Base-by-base conservation (phyloP, 2,888 invertebrate genomes). In the Drosophila colorata region DNA sequence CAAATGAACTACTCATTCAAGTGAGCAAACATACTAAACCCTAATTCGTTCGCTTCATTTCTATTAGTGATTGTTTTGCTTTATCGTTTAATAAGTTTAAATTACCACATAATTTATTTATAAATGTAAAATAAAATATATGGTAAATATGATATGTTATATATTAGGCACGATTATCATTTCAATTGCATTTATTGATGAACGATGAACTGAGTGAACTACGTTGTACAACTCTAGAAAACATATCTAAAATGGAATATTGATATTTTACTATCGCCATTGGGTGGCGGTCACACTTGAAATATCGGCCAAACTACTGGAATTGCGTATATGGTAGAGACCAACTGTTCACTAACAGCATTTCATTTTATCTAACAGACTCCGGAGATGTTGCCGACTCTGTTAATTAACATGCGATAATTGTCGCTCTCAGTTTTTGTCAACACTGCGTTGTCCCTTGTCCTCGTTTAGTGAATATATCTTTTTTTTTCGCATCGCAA, bases 361-460 rank as follows among this genome's bases (percentile, higher is more conserved):
- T 20, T 11, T 41, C 8, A 61, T 59, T 43, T 43, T 7, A 35
- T 28, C 33, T 7, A 49, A 67, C 53, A 40, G 25, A 28, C 23
- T 28, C 28, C 18, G 3, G 16, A 16, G 9, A 14, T 20, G 41
- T 43, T 63, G 20, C n/a, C 13, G 3, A 11, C n/a, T 20, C 65
- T 73, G 78, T 72, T 77, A 72, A 46, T 35, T 64, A 77, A 73
- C 74, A 71, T 71, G 18, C 14, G 23, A 40, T 23, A 41, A 77
- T 55, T 77, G 52, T 78, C 72, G 66, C 58, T 53, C 69, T 67
- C 28, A 74, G 69, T 78, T 74, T 74, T 78, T 74, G 74, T 74
- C 75, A 74, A 74, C 74, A 74, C 60, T 74, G 41, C 49, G 61
- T 37, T 57, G 75, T 49, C 37, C 57, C 58, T 59, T 72, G 73